Base-by-base conservation (phyloP, 2,797 vertebrate genomes). In the Anabas testudineus region DNA sequence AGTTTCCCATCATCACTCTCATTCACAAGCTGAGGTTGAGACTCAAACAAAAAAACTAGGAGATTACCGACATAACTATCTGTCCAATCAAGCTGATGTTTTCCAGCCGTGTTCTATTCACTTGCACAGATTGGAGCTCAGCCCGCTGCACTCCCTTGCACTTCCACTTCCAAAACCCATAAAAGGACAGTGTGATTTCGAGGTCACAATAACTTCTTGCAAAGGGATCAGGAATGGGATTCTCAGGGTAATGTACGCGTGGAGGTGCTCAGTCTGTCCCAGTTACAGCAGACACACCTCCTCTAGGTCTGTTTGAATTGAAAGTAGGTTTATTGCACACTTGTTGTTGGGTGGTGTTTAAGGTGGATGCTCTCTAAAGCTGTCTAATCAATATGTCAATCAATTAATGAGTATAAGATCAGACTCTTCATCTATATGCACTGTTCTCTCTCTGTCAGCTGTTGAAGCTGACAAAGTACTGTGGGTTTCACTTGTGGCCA, bases 111-210 rank as follows among this genome's bases (percentile, higher is more conserved):
- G 47, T 69, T 64, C 65, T 57, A 22, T 80, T 80, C 47, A 77
- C 78, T 64, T 81, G 22, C 56, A 74, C 67, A 78, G 34, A 68
- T 68, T 70, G 37, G 45, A 66, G 57, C 71, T 67, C 57, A 13
- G 48, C 46, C 8, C 0, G 3, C 12, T 0, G 13, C 21, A 32
- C 62, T 58, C 49, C 36, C 39, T 46, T 53, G 45, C 37, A 67
- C 30, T 64, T 71, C 45, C 39, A 67, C 52, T 73, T 81, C 56
- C 32, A 83, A 81, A 68, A 63, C 28, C 84, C 78, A 72, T 76
- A 88, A 63, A 88, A 82, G 90, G 81, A 59, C 57, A 78, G 36
- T 64, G 54, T 74, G 62, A 61, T 80, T 67, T 78, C 67, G 62
- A 28, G 51, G 16, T 49, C 72, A 53, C 58, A 62, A 82, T 81